Evolutionary conservation across 2,113 vertebrate genomes (phyloP).

Genomic region (Apteryx owenii): DNA sequence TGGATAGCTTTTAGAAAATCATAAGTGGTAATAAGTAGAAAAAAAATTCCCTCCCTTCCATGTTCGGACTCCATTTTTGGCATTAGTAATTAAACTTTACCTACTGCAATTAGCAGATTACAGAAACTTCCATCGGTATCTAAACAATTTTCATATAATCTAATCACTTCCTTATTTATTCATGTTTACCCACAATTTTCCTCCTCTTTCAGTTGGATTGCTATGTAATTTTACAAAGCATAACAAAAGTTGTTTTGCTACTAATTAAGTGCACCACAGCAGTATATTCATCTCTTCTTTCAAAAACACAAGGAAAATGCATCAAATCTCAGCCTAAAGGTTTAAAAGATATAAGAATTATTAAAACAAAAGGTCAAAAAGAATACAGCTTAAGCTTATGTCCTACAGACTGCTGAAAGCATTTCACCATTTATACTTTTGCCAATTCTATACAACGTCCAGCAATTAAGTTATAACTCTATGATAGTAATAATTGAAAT

Average conservation of each 20-base stretch:
- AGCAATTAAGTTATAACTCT: not conserved
- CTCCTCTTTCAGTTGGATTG: constrained; percentile 7
- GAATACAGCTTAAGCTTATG: not conserved
- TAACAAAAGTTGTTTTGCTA: constrained; percentile 13
- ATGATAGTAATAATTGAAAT: not conserved
- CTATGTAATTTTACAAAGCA: constrained; percentile 29
- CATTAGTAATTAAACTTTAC: constrained; percentile 58
- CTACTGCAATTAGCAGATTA: constrained; percentile 48
- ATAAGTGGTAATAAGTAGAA: constrained; percentile 53
- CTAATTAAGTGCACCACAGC: constrained; percentile 1
- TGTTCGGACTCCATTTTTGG: constrained; percentile 28
- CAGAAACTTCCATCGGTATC: constrained; percentile 48
- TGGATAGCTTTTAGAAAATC: constrained; percentile 68
- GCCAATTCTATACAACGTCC: not conserved
- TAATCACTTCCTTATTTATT: constrained; percentile 59
- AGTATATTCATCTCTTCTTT: not conserved
- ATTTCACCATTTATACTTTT: not conserved
- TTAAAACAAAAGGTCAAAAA: not conserved
- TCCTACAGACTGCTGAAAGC: not conserved
- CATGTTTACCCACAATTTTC: constrained; percentile 22
- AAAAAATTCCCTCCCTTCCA: constrained; percentile 22
- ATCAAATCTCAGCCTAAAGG: not conserved
- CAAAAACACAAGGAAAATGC: not conserved
- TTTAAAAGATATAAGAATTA: not conserved
- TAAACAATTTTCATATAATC: constrained; percentile 53